Base-by-base conservation (phyloP, 1,140 invertebrate species). In the Heliconius hermathena region DNA sequence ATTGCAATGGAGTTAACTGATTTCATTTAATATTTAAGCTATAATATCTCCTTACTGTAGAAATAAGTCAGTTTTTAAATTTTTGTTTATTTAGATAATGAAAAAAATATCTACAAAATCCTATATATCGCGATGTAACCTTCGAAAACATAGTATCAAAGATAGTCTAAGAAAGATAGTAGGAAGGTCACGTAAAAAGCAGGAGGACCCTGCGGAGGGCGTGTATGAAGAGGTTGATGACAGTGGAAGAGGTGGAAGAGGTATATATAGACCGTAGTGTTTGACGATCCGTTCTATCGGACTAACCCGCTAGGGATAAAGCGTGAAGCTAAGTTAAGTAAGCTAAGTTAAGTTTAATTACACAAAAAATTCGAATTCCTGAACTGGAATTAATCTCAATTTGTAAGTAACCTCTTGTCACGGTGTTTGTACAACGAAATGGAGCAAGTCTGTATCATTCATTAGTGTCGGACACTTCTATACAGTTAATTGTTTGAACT, bases 401-500 rank as follows among this genome's bases (percentile, higher is more conserved):
- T 94, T 92, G 91, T 92, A 88, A 88, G 87, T 75, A 82, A 81
- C 86, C 85, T 89, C 88, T 89, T 90, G 91, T 93, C 90, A 92
- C 91, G 91, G 91, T 93, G 91, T 92, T 93, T 91, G 88, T 92
- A 87, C 91, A 91, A 90, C 92, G 89, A 90, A 90, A 90, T 88
- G 90, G 88, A 91, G 87, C 91, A 92, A 92, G 91, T 93, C 91
- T 91, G 90, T 87, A 89, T 91, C 91, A 90, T 93, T 94, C 91
- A 94, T 94, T 94, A 93, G 91, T 90, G 93, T 92, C 91, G 93
- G 91, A 94, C 93, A 94, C 93, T 94, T 94, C 90, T 94, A 91
- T 94, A 91, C 90, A 91, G 88, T 94, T 93, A 93, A 93, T 94
- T 93, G 93, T 93, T 93, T 94, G 93, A 94, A 94, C 93, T 93